A percentile compares a stretch with the other conserved stretches of the same genome.
Conservation (phyloP, 2,113 vertebrate species). For the Sprattus sprattus region DNA sequence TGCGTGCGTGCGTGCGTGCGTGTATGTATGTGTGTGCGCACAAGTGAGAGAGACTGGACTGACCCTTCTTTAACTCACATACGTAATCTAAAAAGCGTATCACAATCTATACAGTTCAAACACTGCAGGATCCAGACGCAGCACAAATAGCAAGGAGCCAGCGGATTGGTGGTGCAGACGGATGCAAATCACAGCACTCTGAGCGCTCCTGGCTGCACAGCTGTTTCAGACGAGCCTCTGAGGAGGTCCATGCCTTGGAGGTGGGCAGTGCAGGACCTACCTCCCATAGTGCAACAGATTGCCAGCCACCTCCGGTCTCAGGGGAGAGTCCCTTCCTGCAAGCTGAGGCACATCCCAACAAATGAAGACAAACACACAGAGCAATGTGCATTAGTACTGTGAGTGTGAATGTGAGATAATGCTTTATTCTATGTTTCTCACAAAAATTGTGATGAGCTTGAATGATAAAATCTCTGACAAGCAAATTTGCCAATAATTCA, state of each 20-base stretch:
- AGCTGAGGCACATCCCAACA: slow-evolving; percentile 68
- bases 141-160: not conserved
- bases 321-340: slow-evolving; percentile 92
- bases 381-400: not conserved
- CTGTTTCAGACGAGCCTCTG: not conserved
- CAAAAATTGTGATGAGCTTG: too few relatives aligned
- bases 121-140: not conserved
- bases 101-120: not conserved
- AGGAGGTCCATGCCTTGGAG: not conserved
- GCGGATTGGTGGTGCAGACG: not conserved
- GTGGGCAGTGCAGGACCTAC: slow-evolving; percentile 62
- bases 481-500: not conserved
- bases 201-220: not conserved
- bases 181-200: not conserved
- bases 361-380: slow-evolving; percentile 15
- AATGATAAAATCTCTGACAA: not conserved
- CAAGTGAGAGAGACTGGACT: not conserved
- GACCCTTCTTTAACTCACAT: not conserved
- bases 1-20: not conserved
- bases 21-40: not conserved
- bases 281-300: slow-evolving; percentile 97
- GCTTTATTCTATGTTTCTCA: too few relatives aligned
- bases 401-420: not conserved
- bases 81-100: not conserved
- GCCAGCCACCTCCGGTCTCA: slow-evolving; percentile 90